Conservation (phyloP, 2,888 invertebrate species). For the Tribolium freemani region DNA sequence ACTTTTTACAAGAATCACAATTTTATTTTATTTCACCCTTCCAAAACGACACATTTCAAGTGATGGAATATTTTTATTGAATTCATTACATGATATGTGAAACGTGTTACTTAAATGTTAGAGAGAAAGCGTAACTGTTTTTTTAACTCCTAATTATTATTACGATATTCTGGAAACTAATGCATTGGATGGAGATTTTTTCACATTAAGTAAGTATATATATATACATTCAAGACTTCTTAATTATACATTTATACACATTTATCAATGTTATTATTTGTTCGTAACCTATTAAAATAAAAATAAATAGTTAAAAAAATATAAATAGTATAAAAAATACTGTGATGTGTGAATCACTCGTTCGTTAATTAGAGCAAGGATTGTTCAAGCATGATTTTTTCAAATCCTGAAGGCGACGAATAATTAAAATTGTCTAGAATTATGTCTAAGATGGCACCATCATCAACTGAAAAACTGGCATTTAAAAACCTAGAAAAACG, state of each 20-base stretch:
- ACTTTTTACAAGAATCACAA: slow-evolving; percentile 32
- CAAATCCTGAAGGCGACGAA: slow-evolving; percentile 88
- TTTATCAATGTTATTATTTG: slow-evolving; percentile 29
- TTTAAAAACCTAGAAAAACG: background rate
- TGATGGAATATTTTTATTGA: slow-evolving; percentile 28
- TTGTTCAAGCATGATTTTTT: slow-evolving; percentile 97
- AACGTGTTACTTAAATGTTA: slow-evolving; percentile 21
- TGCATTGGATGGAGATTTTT: slow-evolving; percentile 41
- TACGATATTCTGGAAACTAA: slow-evolving; percentile 17
- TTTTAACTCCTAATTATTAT: slow-evolving; percentile 4
- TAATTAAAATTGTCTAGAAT: slow-evolving; percentile 91
- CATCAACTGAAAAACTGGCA: slow-evolving; percentile 84
- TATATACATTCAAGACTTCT: slow-evolving; percentile 28
- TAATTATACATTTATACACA: slow-evolving; percentile 42
- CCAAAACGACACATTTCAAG: background rate
- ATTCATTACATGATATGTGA: slow-evolving; percentile 39
- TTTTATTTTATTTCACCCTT: background rate
- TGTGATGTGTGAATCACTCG: slow-evolving; percentile 36
- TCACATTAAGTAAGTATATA: slow-evolving; percentile 9
- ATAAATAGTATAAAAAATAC: slow-evolving; percentile 43
- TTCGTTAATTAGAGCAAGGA: slow-evolving; percentile 83
- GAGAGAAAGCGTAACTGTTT: slow-evolving; percentile 27
- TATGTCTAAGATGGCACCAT: slow-evolving; percentile 97
- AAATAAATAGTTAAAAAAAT: slow-evolving; percentile 43
- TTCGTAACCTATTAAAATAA: slow-evolving; percentile 26